Evolutionary conservation across 30 jellyfish, hydroid and myxozoan genomes (phyloP).

Genomic region (Sanderia malayensis): DNA sequence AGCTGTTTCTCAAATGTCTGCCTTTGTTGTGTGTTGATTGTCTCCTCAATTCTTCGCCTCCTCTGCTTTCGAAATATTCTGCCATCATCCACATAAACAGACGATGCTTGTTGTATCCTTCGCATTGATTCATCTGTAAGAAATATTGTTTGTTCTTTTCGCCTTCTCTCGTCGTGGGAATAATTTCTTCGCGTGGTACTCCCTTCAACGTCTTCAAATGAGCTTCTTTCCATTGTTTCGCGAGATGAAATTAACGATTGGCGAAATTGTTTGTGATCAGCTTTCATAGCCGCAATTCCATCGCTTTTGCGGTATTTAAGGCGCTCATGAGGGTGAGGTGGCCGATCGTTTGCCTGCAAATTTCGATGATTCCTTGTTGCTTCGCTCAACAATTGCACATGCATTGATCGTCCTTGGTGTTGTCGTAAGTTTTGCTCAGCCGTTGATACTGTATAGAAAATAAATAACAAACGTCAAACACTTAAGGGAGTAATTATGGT

Average conservation of each 20-base stretch:
- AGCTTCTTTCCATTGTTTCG: no score
- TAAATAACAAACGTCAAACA: no score
- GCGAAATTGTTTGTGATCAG: neutral
- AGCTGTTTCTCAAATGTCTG: slow-evolving; percentile 24
- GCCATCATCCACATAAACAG: slow-evolving; percentile 29
- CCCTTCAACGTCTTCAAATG: no score
- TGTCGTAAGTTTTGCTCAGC: neutral
- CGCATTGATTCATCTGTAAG: slow-evolving; percentile 33
- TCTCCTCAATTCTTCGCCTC: slow-evolving; percentile 30
- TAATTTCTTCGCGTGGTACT: no score
- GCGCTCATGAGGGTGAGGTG: neutral
- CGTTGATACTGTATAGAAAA: neutral
- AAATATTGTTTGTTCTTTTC: neutral
- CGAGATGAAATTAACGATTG: no score
- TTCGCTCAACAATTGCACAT: neutral
- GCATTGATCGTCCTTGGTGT: neutral
- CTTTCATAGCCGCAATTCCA: neutral
- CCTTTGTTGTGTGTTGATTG: slow-evolving; percentile 43
- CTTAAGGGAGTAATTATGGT: no score
- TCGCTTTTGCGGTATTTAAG: neutral
- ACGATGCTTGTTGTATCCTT: slow-evolving; percentile 45
- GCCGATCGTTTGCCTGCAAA: neutral
- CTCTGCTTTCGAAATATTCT: slow-evolving; percentile 52
- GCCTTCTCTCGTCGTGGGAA: no score
- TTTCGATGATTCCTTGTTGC: neutral